Evolutionary conservation across 2,113 vertebrate species (phyloP).

Genomic region (Lepisosteus oculatus): DNA sequence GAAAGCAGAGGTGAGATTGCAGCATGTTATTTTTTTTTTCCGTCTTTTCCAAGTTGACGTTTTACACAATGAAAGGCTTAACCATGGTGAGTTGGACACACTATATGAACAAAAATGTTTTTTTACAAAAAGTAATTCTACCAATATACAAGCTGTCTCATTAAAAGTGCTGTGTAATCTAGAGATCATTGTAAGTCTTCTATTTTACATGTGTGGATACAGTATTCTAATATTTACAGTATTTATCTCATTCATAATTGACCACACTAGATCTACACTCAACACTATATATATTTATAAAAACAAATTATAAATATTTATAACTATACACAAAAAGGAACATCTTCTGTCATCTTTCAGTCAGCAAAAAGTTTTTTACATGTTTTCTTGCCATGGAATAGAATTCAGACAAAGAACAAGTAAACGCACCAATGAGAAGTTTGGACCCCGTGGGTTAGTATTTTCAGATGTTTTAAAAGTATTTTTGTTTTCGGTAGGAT

Average conservation of each 20-base stretch:
- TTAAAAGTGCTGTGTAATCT: constrained; percentile 25
- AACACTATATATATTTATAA: background rate
- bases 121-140: constrained; percentile 26
- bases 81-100: background rate
- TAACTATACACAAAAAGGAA: constrained; percentile 2
- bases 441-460: no score
- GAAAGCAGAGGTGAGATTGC: constrained; percentile 24
- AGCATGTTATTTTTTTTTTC: background rate
- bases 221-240: constrained; percentile 14
- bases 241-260: background rate
- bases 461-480: no score
- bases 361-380: background rate
- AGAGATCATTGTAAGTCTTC: background rate
- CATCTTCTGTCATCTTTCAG: background rate
- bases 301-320: constrained; percentile 2
- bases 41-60: background rate
- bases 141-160: constrained; percentile 11
- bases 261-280: background rate
- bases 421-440: no score
- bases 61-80: constrained; percentile 6
- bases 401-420: background rate
- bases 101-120: background rate
- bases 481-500: no score
- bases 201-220: constrained; percentile 23
- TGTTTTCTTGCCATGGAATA: background rate